These are phyloP conservation scores for Cepaea hortensis DNA, from an alignment of 2,888 invertebrate species.

Conservation along the genomic window DNA sequence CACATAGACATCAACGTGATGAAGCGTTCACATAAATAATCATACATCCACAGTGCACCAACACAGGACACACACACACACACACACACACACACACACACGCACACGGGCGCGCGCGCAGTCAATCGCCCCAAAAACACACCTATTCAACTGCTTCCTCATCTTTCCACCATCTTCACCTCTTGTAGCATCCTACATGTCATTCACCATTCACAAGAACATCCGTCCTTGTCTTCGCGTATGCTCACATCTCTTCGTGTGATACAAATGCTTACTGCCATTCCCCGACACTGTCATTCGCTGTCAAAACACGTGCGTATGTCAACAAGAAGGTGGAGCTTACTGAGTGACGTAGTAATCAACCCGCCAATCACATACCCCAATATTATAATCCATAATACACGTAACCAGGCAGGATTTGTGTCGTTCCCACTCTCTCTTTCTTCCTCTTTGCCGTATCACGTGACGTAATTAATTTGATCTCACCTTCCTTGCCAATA, in stretches of 20 bases:
- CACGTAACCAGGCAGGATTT: background rate
- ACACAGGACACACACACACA: too few relatives aligned
- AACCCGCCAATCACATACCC: background rate
- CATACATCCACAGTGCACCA: too few relatives aligned
- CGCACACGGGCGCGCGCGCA: too few relatives aligned
- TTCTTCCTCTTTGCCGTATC: background rate
- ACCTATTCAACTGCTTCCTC: too few relatives aligned
- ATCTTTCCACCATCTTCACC: too few relatives aligned
- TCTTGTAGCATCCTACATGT: too few relatives aligned
- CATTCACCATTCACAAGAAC: too few relatives aligned
- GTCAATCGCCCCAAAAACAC: too few relatives aligned
- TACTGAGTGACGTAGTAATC: conserved; percentile 13
- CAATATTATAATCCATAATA: background rate
- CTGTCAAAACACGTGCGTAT: background rate
- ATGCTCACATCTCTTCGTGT: background rate
- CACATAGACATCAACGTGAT: too few relatives aligned
- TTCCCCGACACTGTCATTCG: background rate
- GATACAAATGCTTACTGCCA: background rate
- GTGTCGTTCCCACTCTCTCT: background rate
- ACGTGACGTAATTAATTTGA: conserved; percentile 29
- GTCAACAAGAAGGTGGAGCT: background rate
- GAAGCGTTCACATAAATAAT: too few relatives aligned
- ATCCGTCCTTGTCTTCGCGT: too few relatives aligned
- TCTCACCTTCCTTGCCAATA: background rate
- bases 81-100: too few relatives aligned